Evolutionary conservation across 2,888 invertebrate species (phyloP), one percentile per base, ranked within the genome.

Genomic region (Drosophila sordidula): DNA sequence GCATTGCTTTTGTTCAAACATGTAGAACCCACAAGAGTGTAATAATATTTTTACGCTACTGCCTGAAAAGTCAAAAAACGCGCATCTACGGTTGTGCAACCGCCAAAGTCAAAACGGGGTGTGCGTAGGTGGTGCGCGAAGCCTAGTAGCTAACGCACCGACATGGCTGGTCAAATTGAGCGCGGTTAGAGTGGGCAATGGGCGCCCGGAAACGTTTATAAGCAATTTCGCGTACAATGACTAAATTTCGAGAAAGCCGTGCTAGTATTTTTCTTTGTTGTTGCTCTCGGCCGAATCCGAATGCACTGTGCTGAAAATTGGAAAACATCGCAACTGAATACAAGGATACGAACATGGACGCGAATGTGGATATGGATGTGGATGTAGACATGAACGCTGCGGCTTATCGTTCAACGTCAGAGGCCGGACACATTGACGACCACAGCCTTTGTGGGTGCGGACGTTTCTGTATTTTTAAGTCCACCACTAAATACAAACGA

Each of bases 401-500:
- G 59, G 78, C 83, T 85, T 82, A 85, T 71, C 84, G 81, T 71
- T 83, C 58, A 83, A 74, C 80, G 76, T 85, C 72, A 72, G 62
- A 63, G 62, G 66, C 63, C 66, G 79, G 78, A 82, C 72, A 71
- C 67, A 59, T 56, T 74, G 70, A 70, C 57, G 73, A 80, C 86
- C 86, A 73, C 81, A 55, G 81, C 81, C 79, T 85, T 78, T 87
- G 70, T 75, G 82, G 75, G 68, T 63, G 56, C 55, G 79, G 65
- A 70, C 65, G 69, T 62, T 54, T 80, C 71, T 88, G 83, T 90
- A 84, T 90, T 90, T 90, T 90, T 90, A 90, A 90, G 90, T 89
- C 88, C 84, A 90, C 90, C 90, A 90, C 90, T 90, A 90, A 90
- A 90, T 90, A 90, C 90, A 90, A 90, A 90, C 85, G 90, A 90